Percentiles rank a stretch among this genome's conserved stretches.
Conservation (phyloP, 2,888 invertebrate genomes). For the Agonum fuliginosum region DNA sequence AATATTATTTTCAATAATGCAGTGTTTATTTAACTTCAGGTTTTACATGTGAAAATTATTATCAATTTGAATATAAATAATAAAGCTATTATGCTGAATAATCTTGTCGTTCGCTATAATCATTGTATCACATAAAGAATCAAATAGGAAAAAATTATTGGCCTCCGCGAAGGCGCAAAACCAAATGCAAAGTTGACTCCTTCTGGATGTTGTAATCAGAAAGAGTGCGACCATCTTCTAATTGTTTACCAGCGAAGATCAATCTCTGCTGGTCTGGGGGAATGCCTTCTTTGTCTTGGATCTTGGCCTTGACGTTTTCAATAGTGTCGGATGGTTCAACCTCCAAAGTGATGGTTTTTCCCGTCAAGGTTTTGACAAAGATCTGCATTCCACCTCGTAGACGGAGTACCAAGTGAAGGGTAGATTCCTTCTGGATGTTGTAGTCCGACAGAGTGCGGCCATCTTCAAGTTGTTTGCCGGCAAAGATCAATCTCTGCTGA, state of each 20-base stretch:
- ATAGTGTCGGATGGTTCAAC: slow-evolving; percentile 77
- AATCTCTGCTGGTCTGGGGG: slow-evolving; percentile 78
- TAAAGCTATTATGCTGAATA: slow-evolving; percentile 16
- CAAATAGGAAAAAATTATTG: slow-evolving; percentile 31
- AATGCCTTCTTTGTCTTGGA: slow-evolving; percentile 78
- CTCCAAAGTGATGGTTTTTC: slow-evolving; percentile 65
- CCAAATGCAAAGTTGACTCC: slow-evolving; percentile 64
- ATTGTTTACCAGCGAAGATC: slow-evolving; percentile 80
- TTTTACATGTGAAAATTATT: slow-evolving; percentile 19
- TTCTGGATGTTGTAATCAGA: slow-evolving; percentile 78
- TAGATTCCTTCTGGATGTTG: slow-evolving; percentile 72
- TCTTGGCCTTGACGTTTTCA: slow-evolving; percentile 78
- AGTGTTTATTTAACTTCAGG: slow-evolving; percentile 8
- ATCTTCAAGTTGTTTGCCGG: slow-evolving; percentile 82
- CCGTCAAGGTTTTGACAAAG: slow-evolving; percentile 74
- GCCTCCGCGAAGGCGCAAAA: slow-evolving; percentile 70
- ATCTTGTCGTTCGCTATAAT: slow-evolving; percentile 12
- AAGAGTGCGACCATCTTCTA: slow-evolving; percentile 80
- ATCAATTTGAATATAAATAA: slow-evolving; percentile 35
- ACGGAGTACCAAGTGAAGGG: slow-evolving; percentile 71
- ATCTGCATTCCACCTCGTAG: slow-evolving; percentile 80
- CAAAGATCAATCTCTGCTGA: slow-evolving; percentile 78
- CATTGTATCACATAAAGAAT: slow-evolving; percentile 22
- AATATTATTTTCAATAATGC: not conserved
- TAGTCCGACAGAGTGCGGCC: slow-evolving; percentile 79